phyloP scores from a whole-genome alignment of 2,113 vertebrate genomes.

The Argyrosomus japonicus region DNA sequence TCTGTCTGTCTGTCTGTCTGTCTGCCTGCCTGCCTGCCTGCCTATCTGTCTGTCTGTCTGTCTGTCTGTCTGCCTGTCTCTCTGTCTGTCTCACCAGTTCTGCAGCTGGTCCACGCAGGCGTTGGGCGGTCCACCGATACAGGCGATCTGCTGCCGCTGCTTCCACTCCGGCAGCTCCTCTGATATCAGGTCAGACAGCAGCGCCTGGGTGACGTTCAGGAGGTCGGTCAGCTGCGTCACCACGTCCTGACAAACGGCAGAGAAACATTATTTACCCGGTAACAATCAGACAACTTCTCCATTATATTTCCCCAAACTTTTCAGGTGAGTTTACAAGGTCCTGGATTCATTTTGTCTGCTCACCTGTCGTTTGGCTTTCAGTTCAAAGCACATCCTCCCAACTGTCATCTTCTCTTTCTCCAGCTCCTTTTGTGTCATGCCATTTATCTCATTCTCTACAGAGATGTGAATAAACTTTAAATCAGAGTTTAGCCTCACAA shows the following conservation, averaged over 20 bases:
- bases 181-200: conserved; percentile 87
- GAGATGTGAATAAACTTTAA: neutral
- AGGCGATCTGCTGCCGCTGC: conserved; percentile 94
- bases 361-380: conserved; percentile 91
- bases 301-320: too few relatives aligned
- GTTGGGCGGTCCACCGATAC: conserved; percentile 95
- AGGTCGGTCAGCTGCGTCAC: conserved; percentile 88
- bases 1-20: too few relatives aligned
- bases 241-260: conserved; percentile 83
- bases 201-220: conserved; percentile 84
- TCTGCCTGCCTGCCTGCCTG: too few relatives aligned
- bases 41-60: too few relatives aligned
- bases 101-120: conserved; percentile 97
- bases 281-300: too few relatives aligned
- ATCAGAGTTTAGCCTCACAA: too few relatives aligned
- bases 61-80: too few relatives aligned
- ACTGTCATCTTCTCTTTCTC: conserved; percentile 89
- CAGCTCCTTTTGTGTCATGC: conserved; percentile 85
- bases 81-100: conserved; percentile 86
- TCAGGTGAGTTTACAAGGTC: neutral
- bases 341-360: neutral
- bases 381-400: conserved; percentile 87
- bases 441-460: conserved; percentile 87
- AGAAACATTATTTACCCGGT: too few relatives aligned
- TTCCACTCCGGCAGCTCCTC: conserved; percentile 97